Evolutionary conservation across 2,888 invertebrate species (phyloP), one percentile per base, ranked within the genome.

Genomic region (Papilio demoleus): DNA sequence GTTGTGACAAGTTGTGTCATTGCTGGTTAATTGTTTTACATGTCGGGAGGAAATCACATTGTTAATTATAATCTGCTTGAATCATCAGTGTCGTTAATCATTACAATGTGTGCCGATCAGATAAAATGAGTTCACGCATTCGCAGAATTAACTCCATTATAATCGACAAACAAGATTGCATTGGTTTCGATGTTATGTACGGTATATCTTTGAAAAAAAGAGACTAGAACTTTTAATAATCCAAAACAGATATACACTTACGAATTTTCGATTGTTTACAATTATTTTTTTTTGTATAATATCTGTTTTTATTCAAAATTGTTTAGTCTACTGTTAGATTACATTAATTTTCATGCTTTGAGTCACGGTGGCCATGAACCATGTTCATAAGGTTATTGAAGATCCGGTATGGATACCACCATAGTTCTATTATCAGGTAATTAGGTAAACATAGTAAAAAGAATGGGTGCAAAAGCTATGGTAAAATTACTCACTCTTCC

Each of bases 251-350:
- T 45, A 17, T 45, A 9, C 19, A 14, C 4, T 45, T 53, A 61
- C 8, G 14, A 31, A 14, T 45, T n/a, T 60, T 60, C 47, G 22
- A 11, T 22, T 38, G 59, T 59, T 59, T 59, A 59, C 12, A 36
- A 17, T 36, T 22, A 47, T 0, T 4, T n/a, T 27, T 8, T 53
- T 22, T 38, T 64, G 38, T 53, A 38, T 53, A 36, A 50, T 22
- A 63, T 47, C 47, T 50, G 50, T 63, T 63, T n/a, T 34, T 19
- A 50, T 36, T 56, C 58, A 24, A 61, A 61, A 24, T 31, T 62
- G 67, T 63, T 62, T 50, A 62, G 60, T 60, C 60, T 60, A 38
- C 59, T 22, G 59, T 40, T 27, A 53, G 22, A 9, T 45, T 45
- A 45, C 24, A 60, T 38, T 17, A 38, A 59, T 60, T 60, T 40